phyloP scores from a whole-genome alignment of 2,888 invertebrate genomes.

The Smittia aterrima region DNA sequence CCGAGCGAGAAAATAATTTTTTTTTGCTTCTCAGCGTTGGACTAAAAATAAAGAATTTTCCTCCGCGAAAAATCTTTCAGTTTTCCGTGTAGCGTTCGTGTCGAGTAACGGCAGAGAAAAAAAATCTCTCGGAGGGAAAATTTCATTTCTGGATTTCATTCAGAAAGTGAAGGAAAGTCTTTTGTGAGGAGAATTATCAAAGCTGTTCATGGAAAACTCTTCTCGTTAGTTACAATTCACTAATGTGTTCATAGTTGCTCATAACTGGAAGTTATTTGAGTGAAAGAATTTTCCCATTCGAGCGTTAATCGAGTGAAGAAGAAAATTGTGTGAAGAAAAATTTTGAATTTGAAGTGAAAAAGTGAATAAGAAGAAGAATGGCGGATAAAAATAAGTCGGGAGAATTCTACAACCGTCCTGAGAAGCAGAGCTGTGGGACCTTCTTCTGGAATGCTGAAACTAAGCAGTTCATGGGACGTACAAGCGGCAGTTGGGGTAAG shows the following conservation, averaged over 20 bases:
- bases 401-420: conserved; percentile 76
- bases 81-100: conserved; percentile 37
- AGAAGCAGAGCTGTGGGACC: conserved; percentile 74
- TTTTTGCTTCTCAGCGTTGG: conserved; percentile 11
- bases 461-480: conserved; percentile 86
- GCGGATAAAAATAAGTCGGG: conserved; percentile 71
- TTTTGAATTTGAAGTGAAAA: neutral
- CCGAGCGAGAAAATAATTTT: neutral
- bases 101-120: conserved; percentile 19
- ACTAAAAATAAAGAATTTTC: conserved; percentile 34
- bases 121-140: neutral
- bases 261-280: neutral
- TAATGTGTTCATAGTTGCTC: conserved; percentile 1
- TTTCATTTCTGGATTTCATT: conserved; percentile 1
- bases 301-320: neutral
- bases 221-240: neutral
- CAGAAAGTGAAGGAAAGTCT: neutral
- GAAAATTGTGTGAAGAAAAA: neutral
- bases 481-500: conserved; percentile 94
- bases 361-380: conserved; percentile 53
- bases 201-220: neutral
- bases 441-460: conserved; percentile 93
- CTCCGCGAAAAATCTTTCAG: conserved; percentile 19
- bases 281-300: neutral
- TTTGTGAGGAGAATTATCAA: neutral